Percentiles rank a stretch among this genome's conserved stretches.
Conservation (phyloP, 1,140 invertebrate species). For the Aphelinus certus region DNA sequence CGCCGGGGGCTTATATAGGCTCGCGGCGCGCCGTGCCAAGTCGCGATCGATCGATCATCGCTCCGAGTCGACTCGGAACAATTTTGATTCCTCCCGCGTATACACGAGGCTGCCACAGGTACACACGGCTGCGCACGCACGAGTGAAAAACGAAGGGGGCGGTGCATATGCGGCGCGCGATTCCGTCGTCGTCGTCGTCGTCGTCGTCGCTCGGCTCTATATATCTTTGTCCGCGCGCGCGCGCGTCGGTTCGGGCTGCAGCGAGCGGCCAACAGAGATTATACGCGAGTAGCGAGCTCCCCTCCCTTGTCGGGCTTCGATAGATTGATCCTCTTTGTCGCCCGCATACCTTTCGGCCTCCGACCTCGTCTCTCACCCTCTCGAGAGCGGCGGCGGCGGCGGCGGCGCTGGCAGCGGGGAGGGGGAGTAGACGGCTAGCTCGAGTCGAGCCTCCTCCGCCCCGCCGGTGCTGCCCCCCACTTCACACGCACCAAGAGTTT, state of each 20-base stretch:
- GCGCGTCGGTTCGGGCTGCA: neutral
- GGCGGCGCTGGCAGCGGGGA: neutral
- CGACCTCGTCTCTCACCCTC: slow-evolving; percentile 37
- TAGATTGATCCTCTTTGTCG: slow-evolving; percentile 60
- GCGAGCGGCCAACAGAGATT: slow-evolving; percentile 12
- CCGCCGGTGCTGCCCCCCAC: slow-evolving; percentile 12
- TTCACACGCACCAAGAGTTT: too few relatives aligned
- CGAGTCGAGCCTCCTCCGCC: slow-evolving; percentile 43
- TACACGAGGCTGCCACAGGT: too few relatives aligned
- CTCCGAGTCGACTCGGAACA: too few relatives aligned
- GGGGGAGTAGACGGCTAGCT: slow-evolving; percentile 15
- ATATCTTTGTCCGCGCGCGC: neutral
- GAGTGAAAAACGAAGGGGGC: too few relatives aligned
- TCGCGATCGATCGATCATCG: too few relatives aligned
- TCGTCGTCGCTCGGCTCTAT: neutral
- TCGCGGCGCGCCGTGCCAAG: neutral
- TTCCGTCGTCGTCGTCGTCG: neutral
- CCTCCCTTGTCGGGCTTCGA: slow-evolving; percentile 52
- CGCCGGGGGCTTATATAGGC: too few relatives aligned
- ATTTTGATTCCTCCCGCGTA: too few relatives aligned
- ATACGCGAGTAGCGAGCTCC: slow-evolving; percentile 45
- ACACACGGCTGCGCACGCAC: too few relatives aligned
- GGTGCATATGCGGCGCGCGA: too few relatives aligned
- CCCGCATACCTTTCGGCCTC: slow-evolving; percentile 50
- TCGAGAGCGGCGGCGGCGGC: slow-evolving; percentile 5